Conservation (phyloP, 1,140 invertebrate genomes). For the Drosophila pseudoananassae region DNA sequence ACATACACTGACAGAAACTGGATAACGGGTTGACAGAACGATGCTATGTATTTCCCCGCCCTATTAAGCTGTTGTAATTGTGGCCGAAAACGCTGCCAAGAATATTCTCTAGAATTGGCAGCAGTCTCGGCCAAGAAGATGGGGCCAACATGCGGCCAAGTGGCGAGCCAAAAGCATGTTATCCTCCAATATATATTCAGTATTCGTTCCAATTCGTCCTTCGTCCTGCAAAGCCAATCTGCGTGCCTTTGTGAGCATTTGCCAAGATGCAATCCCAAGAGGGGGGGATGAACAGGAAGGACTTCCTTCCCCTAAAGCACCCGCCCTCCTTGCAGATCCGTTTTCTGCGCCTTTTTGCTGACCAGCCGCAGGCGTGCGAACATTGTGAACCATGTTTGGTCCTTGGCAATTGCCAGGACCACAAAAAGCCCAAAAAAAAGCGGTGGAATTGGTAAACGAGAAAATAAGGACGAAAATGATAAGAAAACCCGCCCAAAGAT, state of each 20-base stretch:
- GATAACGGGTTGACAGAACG: background rate
- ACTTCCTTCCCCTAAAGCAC: background rate
- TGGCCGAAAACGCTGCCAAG: slow-evolving; percentile 71
- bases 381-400: slow-evolving; percentile 48
- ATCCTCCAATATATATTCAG: slow-evolving; percentile 16
- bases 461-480: background rate
- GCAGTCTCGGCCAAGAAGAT: slow-evolving; percentile 6
- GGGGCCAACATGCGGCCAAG: slow-evolving; percentile 62
- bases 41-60: slow-evolving; percentile 12
- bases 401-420: slow-evolving; percentile 41
- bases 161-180: slow-evolving; percentile 74
- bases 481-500: background rate
- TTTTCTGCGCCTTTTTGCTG: slow-evolving; percentile 2
- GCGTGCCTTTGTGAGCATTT: slow-evolving; percentile 57
- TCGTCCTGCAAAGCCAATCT: slow-evolving; percentile 52
- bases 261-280: slow-evolving; percentile 50
- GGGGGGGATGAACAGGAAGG: background rate
- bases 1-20: slow-evolving; percentile 24
- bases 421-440: slow-evolving; percentile 7
- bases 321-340: background rate
- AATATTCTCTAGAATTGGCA: slow-evolving; percentile 48
- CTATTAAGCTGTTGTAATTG: slow-evolving; percentile 76
- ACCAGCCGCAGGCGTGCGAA: slow-evolving; percentile 54
- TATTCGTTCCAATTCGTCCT: background rate
- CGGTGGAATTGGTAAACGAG: background rate